phyloP scores from a whole-genome alignment of 2,113 vertebrate genomes.

The Bubo bubo region DNA sequence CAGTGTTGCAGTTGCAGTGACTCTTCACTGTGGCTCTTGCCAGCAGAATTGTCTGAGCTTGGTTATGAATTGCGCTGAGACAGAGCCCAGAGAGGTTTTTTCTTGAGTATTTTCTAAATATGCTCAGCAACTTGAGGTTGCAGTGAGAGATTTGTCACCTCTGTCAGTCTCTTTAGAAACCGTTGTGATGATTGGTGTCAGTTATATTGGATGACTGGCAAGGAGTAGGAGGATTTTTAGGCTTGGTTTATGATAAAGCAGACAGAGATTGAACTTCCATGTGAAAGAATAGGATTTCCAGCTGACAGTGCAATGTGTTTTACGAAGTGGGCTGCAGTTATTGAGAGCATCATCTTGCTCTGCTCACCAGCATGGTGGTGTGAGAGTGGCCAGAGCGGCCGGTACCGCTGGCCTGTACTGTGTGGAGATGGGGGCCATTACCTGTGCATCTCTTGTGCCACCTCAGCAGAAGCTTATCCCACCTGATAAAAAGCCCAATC shows the following conservation, averaged over 20 bases:
- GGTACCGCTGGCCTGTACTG: accelerated
- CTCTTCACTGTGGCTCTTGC: background rate
- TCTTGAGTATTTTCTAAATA: background rate
- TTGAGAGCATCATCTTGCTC: background rate
- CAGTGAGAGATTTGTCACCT: background rate
- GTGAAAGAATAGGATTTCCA: background rate
- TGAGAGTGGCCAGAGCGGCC: background rate
- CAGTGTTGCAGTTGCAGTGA: accelerated
- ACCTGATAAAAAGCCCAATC: background rate
- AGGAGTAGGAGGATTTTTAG: background rate
- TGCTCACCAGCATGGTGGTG: accelerated
- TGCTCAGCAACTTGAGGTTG: background rate
- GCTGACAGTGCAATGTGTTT: background rate
- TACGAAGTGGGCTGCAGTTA: background rate
- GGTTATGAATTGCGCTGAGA: background rate
- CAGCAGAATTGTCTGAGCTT: background rate
- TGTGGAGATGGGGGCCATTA: accelerated
- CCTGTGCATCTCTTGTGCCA: background rate
- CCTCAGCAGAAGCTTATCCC: background rate
- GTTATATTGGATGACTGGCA: background rate
- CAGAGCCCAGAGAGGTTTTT: background rate
- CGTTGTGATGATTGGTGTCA: background rate
- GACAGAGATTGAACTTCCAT: background rate
- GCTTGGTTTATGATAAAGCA: background rate
- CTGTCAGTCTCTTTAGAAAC: background rate